phyloP scores from a whole-genome alignment of 2,888 invertebrate genomes.

The Aspidiotus rigidus region DNA sequence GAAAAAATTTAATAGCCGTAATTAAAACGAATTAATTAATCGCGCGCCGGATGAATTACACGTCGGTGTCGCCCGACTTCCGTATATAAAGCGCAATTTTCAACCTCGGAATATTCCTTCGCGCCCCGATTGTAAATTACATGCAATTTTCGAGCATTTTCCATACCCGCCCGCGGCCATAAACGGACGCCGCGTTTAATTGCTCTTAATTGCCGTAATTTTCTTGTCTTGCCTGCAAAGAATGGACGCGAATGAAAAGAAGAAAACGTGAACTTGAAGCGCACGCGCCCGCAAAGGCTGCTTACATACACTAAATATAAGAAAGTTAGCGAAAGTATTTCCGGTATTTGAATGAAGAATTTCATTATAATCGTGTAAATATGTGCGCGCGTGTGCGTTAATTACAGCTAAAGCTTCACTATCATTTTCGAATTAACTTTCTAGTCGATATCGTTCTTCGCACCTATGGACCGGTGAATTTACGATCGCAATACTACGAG shows the following conservation, averaged over 20 bases:
- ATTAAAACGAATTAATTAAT: constrained; percentile 4
- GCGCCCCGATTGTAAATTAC: constrained; percentile 1
- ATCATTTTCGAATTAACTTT: too few relatives aligned
- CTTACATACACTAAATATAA: too few relatives aligned
- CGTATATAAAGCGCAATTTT: background rate
- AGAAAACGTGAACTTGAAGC: background rate
- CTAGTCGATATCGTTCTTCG: too few relatives aligned
- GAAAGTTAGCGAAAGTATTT: too few relatives aligned
- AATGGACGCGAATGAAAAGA: background rate
- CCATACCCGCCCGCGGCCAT: background rate
- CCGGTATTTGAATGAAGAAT: too few relatives aligned
- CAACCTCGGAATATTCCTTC: background rate
- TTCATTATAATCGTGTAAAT: too few relatives aligned
- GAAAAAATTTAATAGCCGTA: background rate
- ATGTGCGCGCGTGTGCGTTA: too few relatives aligned
- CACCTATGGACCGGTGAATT: too few relatives aligned
- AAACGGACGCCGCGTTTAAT: background rate
- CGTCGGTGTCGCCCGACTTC: background rate
- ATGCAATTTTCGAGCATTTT: background rate
- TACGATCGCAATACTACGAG: too few relatives aligned
- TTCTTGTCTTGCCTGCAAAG: background rate
- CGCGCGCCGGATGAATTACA: background rate
- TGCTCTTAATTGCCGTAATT: constrained; percentile 2
- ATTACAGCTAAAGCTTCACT: too few relatives aligned
- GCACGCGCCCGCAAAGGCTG: too few relatives aligned